A percentile compares a stretch with the other conserved stretches of the same genome.
phyloP scores from a whole-genome alignment of 2,888 invertebrate species.

The Schrankia costaestrigalis region DNA sequence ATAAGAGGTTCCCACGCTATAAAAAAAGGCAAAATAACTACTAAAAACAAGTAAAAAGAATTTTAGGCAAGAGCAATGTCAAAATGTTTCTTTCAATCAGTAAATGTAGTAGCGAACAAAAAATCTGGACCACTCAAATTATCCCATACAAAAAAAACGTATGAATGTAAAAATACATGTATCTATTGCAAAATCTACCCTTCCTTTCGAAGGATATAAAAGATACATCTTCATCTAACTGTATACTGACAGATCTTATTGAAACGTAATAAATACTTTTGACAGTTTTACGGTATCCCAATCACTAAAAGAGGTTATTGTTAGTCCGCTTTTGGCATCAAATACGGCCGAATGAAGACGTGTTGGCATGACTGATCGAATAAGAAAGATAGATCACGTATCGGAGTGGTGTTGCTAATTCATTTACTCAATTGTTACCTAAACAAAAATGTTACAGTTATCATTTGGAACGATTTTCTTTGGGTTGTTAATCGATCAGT shows the following conservation, averaged over 20 bases:
- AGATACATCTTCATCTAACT: constrained; percentile 24
- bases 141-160: constrained; percentile 3
- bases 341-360: constrained; percentile 38
- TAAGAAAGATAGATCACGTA: constrained; percentile 17
- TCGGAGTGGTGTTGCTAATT: constrained; percentile 36
- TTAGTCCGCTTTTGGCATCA: constrained; percentile 31
- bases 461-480: constrained; percentile 13
- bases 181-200: constrained; percentile 17
- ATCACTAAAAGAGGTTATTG: constrained; percentile 26
- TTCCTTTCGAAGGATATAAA: constrained; percentile 10
- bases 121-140: constrained; percentile 7
- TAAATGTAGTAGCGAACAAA: background rate
- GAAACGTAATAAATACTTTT: constrained; percentile 22
- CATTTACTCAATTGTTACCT: constrained; percentile 26
- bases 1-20: too few relatives aligned
- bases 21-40: too few relatives aligned
- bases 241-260: constrained; percentile 25
- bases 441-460: constrained; percentile 24
- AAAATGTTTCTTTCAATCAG: too few relatives aligned
- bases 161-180: background rate
- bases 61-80: too few relatives aligned
- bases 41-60: too few relatives aligned
- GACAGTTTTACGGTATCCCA: constrained; percentile 36
- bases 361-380: constrained; percentile 34
- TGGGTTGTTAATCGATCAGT: constrained; percentile 6